phyloP scores from a whole-genome alignment of 2,888 invertebrate species.

The Erebia epiphron region DNA sequence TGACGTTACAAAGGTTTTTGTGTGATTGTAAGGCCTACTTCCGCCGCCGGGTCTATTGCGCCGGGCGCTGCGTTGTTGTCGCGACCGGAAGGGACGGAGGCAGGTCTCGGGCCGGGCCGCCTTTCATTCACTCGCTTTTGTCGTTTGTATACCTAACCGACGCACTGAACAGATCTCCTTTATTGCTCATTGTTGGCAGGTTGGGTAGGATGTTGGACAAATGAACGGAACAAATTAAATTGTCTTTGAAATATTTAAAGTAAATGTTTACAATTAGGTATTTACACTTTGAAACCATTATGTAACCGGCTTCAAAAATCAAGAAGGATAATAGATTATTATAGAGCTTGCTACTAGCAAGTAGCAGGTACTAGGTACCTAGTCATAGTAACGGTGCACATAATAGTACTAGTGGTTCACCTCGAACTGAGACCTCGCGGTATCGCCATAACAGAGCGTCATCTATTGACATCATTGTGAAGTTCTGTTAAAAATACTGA shows the following conservation, averaged over 20 bases:
- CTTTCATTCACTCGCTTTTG: not conserved
- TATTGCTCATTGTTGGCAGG: not conserved
- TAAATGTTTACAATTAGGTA: not conserved
- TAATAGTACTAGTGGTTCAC: too few species aligned
- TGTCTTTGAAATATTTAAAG: not conserved
- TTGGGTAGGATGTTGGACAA: not conserved
- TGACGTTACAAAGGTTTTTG: not conserved
- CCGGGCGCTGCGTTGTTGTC: not conserved
- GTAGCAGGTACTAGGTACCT: too few species aligned
- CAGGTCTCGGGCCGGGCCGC: not conserved
- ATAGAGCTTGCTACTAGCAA: too few species aligned
- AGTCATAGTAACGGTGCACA: too few species aligned
- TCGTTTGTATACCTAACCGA: not conserved
- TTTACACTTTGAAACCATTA: not conserved
- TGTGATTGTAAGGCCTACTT: not conserved
- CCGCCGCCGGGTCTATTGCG: not conserved
- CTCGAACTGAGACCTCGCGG: too few species aligned
- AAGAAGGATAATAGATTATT: too few species aligned
- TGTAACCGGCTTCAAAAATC: too few species aligned
- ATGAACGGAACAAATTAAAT: not conserved
- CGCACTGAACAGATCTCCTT: not conserved
- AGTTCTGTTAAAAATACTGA: too few species aligned
- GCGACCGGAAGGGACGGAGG: not conserved
- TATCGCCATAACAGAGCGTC: too few species aligned
- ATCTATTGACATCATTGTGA: too few species aligned